A percentile compares a stretch with the other conserved stretches of the same genome.
phyloP scores from a whole-genome alignment of 2,113 vertebrate species.

The Corydoras sp. region DNA sequence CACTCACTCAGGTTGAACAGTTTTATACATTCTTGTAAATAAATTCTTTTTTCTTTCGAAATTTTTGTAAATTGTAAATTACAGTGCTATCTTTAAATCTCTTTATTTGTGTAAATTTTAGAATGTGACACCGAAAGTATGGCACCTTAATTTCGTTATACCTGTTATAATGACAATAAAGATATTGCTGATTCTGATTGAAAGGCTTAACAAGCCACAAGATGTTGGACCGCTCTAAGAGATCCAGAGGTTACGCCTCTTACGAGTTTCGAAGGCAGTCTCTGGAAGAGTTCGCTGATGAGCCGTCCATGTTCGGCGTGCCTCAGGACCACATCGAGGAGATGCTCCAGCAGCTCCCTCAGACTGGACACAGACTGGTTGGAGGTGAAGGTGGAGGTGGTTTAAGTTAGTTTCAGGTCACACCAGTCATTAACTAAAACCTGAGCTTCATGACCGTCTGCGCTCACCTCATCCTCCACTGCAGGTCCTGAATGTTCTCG shows the following conservation, averaged over 20 bases:
- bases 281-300: slow-evolving; percentile 96
- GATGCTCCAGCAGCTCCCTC: slow-evolving; percentile 89
- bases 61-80: no score
- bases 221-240: no score
- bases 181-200: no score
- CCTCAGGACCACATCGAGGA: slow-evolving; percentile 85
- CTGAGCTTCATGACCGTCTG: no score
- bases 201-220: no score
- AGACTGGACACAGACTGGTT: slow-evolving; percentile 77
- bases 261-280: slow-evolving; percentile 97
- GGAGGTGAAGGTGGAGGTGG: not conserved
- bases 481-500: slow-evolving; percentile 77
- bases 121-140: no score
- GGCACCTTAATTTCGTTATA: no score
- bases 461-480: slow-evolving; percentile 80
- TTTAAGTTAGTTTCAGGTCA: not conserved
- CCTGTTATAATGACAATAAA: not conserved
- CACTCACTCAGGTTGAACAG: no score
- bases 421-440: not conserved
- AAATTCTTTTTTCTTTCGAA: no score
- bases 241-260: slow-evolving; percentile 17
- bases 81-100: no score
- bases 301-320: slow-evolving; percentile 85
- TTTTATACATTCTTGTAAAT: no score
- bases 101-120: no score